phyloP scores from a whole-genome alignment of 2,113 vertebrate species.

The Tragelaphus scriptus region DNA sequence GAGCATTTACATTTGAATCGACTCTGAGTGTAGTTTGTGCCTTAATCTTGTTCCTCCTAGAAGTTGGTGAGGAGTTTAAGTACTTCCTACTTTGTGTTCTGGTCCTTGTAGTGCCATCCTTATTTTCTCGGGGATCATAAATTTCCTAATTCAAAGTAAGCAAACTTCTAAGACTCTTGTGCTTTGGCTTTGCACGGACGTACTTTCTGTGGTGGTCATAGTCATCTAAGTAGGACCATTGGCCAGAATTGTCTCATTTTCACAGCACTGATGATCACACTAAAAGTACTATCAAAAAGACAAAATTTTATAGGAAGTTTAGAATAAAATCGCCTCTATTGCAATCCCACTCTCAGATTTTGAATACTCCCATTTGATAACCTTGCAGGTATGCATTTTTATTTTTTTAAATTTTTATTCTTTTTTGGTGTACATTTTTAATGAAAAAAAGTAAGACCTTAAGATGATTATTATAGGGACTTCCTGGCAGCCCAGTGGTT shows the following conservation, averaged over 20 bases:
- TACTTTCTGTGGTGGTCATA: constrained; percentile 5
- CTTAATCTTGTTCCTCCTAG: constrained; percentile 90
- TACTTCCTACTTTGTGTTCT: constrained; percentile 87
- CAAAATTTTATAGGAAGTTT: background rate
- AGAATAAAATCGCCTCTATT: background rate
- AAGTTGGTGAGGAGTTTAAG: constrained; percentile 87
- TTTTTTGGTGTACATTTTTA: background rate
- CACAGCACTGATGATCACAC: background rate
- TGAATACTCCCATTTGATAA: background rate
- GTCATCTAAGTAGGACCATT: background rate
- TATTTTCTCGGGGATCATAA: constrained; percentile 71
- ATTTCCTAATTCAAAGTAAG: constrained; percentile 77
- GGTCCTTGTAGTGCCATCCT: constrained; percentile 73
- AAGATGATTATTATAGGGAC: background rate
- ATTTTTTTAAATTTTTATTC: background rate
- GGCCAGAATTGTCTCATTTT: constrained; percentile 1
- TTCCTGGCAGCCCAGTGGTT: background rate
- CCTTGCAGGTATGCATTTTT: background rate
- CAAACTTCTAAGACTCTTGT: constrained; percentile 44
- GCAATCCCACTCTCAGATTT: background rate
- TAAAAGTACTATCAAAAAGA: background rate
- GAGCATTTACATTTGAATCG: constrained; percentile 97
- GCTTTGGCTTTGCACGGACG: background rate
- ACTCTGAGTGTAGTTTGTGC: constrained; percentile 86
- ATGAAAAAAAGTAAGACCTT: background rate